These are phyloP conservation scores for Aphidius ervi DNA, from an alignment of 1,140 invertebrate species.

Conservation along the genomic window DNA sequence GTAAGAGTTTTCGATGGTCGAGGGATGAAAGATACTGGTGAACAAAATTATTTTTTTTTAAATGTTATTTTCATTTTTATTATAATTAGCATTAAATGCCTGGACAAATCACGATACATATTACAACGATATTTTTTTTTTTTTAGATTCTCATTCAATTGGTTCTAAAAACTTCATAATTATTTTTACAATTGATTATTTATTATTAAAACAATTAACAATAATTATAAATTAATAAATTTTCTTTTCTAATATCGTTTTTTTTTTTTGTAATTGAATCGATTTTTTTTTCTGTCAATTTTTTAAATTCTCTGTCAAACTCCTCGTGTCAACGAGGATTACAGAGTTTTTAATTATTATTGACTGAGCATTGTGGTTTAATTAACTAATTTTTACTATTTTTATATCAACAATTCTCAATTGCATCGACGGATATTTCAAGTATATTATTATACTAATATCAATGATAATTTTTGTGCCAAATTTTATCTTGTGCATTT, in stretches of 20 bases:
- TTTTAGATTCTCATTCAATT: too few species aligned
- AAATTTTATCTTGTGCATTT: neutral
- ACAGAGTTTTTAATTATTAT: slow-evolving; percentile 14
- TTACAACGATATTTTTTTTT: too few species aligned
- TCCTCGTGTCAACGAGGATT: slow-evolving; percentile 15
- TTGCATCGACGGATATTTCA: slow-evolving; percentile 11
- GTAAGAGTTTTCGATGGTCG: too few species aligned
- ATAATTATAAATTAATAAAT: too few species aligned
- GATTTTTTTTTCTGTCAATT: neutral
- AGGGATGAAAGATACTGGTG: too few species aligned
- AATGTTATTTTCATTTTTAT: too few species aligned
- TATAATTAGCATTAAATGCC: too few species aligned
- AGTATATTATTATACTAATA: neutral
- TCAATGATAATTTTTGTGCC: slow-evolving; percentile 3
- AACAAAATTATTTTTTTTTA: too few species aligned
- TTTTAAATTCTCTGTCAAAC: slow-evolving; percentile 11
- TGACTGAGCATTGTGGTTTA: slow-evolving; percentile 10
- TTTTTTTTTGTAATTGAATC: neutral
- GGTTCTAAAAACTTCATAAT: too few species aligned
- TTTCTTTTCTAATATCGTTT: neutral
- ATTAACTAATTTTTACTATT: slow-evolving; percentile 11
- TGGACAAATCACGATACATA: too few species aligned
- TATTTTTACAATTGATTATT: too few species aligned
- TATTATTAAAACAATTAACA: too few species aligned
- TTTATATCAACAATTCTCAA: slow-evolving; percentile 1